Evolutionary conservation across 2,113 vertebrate genomes (phyloP).

Genomic region (Festucalex cinctus): DNA sequence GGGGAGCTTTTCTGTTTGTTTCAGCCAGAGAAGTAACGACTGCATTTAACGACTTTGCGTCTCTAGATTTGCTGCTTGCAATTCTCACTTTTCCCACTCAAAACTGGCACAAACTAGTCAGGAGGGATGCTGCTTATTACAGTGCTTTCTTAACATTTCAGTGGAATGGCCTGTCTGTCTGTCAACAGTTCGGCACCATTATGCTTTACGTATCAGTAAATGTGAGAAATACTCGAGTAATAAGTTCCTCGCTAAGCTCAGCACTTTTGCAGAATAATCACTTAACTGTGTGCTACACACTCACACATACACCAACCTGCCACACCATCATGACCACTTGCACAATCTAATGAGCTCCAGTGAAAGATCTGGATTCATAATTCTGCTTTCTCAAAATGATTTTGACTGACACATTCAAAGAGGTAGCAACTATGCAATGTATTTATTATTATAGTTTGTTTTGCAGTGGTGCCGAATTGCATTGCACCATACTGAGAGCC

Average conservation of each 20-base stretch:
- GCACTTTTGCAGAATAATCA: constrained; percentile 4
- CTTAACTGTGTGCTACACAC: background rate
- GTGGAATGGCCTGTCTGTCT: background rate
- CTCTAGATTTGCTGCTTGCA: constrained; percentile 9
- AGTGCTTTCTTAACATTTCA: constrained; percentile 5
- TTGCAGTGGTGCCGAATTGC: background rate
- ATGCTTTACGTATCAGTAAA: background rate
- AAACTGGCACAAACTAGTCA: constrained; percentile 11
- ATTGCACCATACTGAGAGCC: background rate
- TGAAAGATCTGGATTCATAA: background rate
- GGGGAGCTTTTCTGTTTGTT: constrained; percentile 19
- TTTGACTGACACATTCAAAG: background rate
- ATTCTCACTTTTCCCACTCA: constrained; percentile 5
- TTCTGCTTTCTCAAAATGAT: background rate
- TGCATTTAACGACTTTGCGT: constrained; percentile 8
- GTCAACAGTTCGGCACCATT: background rate
- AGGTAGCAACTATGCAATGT: background rate
- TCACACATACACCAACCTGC: background rate
- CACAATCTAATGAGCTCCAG: background rate
- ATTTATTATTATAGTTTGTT: background rate
- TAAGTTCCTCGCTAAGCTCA: background rate
- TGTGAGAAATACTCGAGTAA: constrained; percentile 1
- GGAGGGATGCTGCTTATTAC: constrained; percentile 1
- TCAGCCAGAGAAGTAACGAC: constrained; percentile 21
- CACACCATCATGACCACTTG: background rate